phyloP scores from a whole-genome alignment of 2,797 vertebrate genomes.

The Hirundo rustica region DNA sequence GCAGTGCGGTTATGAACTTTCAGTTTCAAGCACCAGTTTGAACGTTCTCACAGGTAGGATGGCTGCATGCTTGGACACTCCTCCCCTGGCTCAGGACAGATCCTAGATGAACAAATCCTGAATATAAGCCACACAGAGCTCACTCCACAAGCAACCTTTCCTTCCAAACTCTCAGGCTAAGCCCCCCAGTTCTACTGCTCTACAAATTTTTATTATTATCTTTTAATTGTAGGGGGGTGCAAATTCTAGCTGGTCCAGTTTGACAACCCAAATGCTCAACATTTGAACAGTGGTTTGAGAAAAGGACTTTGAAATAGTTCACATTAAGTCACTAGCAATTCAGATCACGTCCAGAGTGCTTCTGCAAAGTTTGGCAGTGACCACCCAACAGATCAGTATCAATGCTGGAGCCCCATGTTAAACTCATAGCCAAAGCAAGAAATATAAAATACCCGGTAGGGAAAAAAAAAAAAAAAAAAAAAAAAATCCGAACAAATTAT shows the following conservation, averaged over 20 bases:
- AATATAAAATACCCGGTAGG: background rate
- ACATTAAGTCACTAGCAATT: background rate
- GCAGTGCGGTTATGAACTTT: background rate
- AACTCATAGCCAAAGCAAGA: background rate
- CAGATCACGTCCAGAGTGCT: background rate
- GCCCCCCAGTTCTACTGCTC: background rate
- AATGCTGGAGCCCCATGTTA: background rate
- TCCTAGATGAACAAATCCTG: background rate
- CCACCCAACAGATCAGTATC: background rate
- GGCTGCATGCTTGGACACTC: accelerated
- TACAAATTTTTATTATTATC: background rate
- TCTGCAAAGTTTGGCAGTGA: background rate
- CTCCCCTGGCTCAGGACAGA: background rate
- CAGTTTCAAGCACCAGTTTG: background rate
- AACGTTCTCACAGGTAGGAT: background rate
- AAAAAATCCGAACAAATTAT: background rate
- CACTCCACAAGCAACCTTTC: background rate
- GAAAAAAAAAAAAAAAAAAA: background rate
- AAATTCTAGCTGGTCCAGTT: background rate
- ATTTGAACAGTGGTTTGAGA: background rate
- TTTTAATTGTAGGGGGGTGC: background rate
- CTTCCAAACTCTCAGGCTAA: background rate
- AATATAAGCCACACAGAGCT: background rate
- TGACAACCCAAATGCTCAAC: background rate
- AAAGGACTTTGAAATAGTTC: background rate